A percentile compares a stretch with the other conserved stretches of the same genome.
Conservation (phyloP, 2,113 vertebrate genomes). For the Grammomys dolichurus region DNA sequence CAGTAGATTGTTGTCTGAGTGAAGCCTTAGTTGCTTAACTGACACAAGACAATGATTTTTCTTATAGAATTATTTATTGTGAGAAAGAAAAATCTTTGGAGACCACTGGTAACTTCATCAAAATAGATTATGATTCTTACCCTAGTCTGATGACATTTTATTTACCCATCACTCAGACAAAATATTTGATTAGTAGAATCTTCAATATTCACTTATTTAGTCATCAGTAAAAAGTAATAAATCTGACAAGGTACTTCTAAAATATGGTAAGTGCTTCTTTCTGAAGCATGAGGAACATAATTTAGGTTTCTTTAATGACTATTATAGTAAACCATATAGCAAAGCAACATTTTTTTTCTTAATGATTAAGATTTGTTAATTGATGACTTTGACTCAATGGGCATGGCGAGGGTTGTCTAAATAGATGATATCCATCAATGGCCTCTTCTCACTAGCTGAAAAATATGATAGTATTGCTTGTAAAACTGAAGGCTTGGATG, state of each 20-base stretch:
- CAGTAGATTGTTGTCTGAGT: background rate
- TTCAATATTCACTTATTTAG: background rate
- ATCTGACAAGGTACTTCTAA: conserved; percentile 32
- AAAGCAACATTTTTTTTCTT: background rate
- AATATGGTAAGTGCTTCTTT: background rate
- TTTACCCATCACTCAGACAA: conserved; percentile 35
- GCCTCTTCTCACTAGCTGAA: background rate
- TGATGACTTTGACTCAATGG: background rate
- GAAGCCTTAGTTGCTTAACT: background rate
- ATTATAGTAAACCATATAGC: background rate
- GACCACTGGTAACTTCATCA: background rate
- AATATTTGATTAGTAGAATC: conserved; percentile 24
- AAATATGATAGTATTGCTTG: background rate
- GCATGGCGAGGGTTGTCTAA: background rate
- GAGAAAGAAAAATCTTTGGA: conserved; percentile 6
- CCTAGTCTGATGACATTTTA: background rate
- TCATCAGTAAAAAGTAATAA: background rate
- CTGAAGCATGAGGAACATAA: background rate
- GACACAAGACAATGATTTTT: background rate
- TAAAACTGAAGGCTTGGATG: background rate
- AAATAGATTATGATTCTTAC: background rate
- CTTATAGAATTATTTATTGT: background rate
- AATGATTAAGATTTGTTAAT: background rate
- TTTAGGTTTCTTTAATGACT: conserved; percentile 16
- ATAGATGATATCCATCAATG: conserved; percentile 3